These are phyloP conservation scores for Agrypnia vestita DNA, from an alignment of 1,140 invertebrate species.

Conservation along the genomic window DNA sequence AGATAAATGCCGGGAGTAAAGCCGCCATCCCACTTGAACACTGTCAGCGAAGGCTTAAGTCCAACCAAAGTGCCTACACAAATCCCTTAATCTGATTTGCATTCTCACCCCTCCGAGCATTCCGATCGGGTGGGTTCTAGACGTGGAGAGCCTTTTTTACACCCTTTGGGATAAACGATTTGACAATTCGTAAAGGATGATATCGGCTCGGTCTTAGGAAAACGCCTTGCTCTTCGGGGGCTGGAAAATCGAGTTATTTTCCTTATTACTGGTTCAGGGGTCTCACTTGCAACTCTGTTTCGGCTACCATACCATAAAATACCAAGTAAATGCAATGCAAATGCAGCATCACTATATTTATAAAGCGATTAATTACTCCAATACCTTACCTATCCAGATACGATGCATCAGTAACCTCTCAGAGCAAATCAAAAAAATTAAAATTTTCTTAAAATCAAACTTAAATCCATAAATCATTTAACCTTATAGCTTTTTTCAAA, in stretches of 20 bases:
- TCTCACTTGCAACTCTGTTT: no score
- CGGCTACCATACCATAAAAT: no score
- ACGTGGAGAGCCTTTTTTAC: slow-evolving; percentile 18
- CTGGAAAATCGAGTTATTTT: neutral
- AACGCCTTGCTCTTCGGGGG: neutral
- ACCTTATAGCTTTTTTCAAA: no score
- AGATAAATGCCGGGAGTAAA: slow-evolving; percentile 32
- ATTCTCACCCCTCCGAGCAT: slow-evolving; percentile 30
- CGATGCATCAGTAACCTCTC: no score
- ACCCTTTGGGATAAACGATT: slow-evolving; percentile 38
- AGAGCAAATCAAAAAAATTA: no score
- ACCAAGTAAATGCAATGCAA: no score
- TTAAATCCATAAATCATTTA: no score
- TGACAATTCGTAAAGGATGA: slow-evolving; percentile 32
- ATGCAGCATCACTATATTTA: no score
- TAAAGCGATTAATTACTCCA: no score
- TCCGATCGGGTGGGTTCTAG: slow-evolving; percentile 24
- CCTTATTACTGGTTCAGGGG: no score
- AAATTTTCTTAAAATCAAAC: no score
- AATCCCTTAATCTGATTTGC: slow-evolving; percentile 41
- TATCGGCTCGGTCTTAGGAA: slow-evolving; percentile 16
- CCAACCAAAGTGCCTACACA: slow-evolving; percentile 32
- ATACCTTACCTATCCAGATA: no score
- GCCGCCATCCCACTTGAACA: slow-evolving; percentile 12
- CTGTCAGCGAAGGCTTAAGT: slow-evolving; percentile 8